These are phyloP conservation scores for Euphydryas editha DNA, from an alignment of 2,888 invertebrate species.

Conservation along the genomic window DNA sequence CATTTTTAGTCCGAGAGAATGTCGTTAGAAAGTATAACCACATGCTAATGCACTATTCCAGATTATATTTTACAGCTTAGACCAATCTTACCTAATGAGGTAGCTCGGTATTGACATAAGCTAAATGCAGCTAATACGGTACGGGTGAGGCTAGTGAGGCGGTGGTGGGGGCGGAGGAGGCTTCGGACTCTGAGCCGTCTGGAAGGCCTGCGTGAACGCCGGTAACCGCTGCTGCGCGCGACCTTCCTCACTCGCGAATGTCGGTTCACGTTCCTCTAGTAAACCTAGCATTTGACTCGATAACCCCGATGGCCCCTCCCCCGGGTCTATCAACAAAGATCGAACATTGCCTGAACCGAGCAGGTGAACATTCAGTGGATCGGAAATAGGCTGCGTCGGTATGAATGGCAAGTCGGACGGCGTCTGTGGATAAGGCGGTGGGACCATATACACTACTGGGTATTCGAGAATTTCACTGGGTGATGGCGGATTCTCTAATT, in stretches of 20 bases:
- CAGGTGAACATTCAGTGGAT: conserved; percentile 61
- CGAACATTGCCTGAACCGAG: conserved; percentile 65
- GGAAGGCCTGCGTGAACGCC: conserved; percentile 79
- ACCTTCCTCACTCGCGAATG: conserved; percentile 62
- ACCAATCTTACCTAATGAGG: conserved; percentile 81
- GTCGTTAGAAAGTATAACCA: conserved; percentile 21
- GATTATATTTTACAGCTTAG: conserved; percentile 75
- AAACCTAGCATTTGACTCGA: conserved; percentile 70
- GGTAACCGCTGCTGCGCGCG: conserved; percentile 69
- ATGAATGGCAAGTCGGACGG: conserved; percentile 57
- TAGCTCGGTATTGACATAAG: conserved; percentile 73
- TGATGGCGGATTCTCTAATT: conserved; percentile 62
- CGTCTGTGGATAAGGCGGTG: conserved; percentile 62
- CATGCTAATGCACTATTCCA: conserved; percentile 61
- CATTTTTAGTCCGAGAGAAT: conserved; percentile 25
- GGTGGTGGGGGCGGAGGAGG: conserved; percentile 78
- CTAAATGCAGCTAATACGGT: conserved; percentile 70
- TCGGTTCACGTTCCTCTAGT: conserved; percentile 49
- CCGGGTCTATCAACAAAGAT: conserved; percentile 70
- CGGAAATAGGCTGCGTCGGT: conserved; percentile 47
- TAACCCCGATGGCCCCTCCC: conserved; percentile 74
- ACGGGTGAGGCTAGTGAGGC: conserved; percentile 64
- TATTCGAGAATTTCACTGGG: conserved; percentile 62
- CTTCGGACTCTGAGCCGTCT: conserved; percentile 71
- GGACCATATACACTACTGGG: conserved; percentile 71